Evolutionary conservation across 1,140 invertebrate genomes (phyloP), one percentile per base, ranked within the genome.

Genomic region (Trachymyrmex cornetzi): DNA sequence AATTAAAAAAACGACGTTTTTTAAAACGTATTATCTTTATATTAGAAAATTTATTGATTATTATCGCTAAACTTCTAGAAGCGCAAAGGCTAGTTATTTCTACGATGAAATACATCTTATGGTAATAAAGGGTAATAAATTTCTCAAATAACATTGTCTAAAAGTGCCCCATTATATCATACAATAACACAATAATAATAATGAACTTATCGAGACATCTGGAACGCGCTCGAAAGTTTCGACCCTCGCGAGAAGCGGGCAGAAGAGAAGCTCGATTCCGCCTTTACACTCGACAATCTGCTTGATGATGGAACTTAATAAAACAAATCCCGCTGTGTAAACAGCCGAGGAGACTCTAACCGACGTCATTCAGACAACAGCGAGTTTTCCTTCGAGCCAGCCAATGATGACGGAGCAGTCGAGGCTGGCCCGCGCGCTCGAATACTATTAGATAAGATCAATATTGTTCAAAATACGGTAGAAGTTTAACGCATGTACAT

Each of bases 391-490:
- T 90, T 64, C 90, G 89, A 92, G 88, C 88, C 88, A 88, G 88
- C 93, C 92, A 92, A 89, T 90, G 91, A 92, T 91, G 92, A 90
- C 89, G 91, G 85, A 84, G 90, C 66, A 90, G 75, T 85, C 90
- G 87, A 87, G 85, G 66, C 79, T 84, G 75, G 80, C 71, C 88
- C 71, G 57, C 71, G 59, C 64, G 50, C 75, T 87, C 91, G 94
- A 94, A 94, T 93, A 93, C 93, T 93, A 94, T 95, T 94, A 95
- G 93, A 94, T 94, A 94, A 94, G 93, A 95, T 95, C 93, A 95
- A 95, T 94, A 95, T 94, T 94, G 92, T 93, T 94, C 92, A 91
- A 94, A 93, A 94, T 93, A 94, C 91, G 87, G 71, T 92, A 86
- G 85, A 93, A 93, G 90, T 94, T 93, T 88, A 89, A 90, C 88